Base-by-base conservation (phyloP, 2,888 invertebrate genomes). In the Molanna angustata region DNA sequence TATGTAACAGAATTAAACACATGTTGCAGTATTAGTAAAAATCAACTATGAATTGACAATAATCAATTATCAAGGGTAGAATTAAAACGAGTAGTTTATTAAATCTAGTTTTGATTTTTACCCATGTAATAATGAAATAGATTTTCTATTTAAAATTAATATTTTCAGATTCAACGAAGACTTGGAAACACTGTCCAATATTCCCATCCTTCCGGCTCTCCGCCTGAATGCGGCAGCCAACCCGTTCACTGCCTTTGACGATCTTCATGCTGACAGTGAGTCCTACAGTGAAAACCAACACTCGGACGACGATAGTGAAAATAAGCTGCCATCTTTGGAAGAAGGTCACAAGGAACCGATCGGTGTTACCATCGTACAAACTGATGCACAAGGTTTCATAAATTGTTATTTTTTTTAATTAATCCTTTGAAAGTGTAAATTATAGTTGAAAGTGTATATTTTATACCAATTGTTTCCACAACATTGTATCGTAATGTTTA, bases 151-250 rank as follows among this genome's bases (percentile, higher is more conserved):
- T n/a, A n/a, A n/a, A n/a, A n/a, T n/a, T n/a, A 35, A 21, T 35
- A 39, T 54, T 68, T 78, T 64, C 67, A 86, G 86, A 62, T 89
- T 94, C 65, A 80, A 81, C 58, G 77, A 82, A 54, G 91, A 92
- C 64, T 73, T 94, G 62, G 80, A 81, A 58, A 82, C 85, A 57
- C 74, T 95, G 55, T 80, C 85, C 49, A 86, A 85, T 69, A 93
- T 95, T 61, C 94, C 94, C 13, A 84, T 95, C 58, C 72, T 94
- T 58, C 85, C 90, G 0, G 83, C 85, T 11, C 73, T 94, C 33
- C 79, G 87, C 63, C 71, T 82, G 31, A 78, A 83, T 61, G 85
- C 85, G 1, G 83, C 80, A 61, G 78, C 79, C 17, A 80, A 82
- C 61, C 64, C 77, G 47, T 83, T 83, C 63, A 81, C 80, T 22